A percentile compares a stretch with the other conserved stretches of the same genome.
Conservation (phyloP, 2,888 invertebrate species). For the Tetramorium bicarinatum region DNA sequence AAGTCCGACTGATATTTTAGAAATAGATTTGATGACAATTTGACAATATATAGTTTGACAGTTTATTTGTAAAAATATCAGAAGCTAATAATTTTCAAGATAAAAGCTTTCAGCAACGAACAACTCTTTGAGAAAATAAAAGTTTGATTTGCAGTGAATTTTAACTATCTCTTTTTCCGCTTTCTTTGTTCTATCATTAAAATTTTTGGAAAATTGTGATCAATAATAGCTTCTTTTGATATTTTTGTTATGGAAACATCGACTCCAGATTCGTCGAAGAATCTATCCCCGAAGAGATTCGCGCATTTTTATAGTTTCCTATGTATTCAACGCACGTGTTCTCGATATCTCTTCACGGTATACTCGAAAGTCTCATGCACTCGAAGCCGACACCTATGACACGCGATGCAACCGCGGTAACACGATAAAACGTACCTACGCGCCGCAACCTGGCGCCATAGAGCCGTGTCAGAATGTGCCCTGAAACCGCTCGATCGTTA, state of each 20-base stretch:
- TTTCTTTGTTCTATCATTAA: background rate
- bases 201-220: background rate
- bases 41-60: background rate
- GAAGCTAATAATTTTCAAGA: background rate
- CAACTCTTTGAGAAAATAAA: background rate
- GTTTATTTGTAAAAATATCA: conserved; percentile 2
- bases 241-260: conserved; percentile 3
- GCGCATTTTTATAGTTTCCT: conserved; percentile 2
- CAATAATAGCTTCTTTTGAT: background rate
- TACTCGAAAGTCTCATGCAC: conserved; percentile 20
- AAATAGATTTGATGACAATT: background rate
- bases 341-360: conserved; percentile 30
- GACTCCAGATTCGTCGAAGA: background rate
- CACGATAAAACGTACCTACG: conserved; percentile 34
- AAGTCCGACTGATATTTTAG: background rate
- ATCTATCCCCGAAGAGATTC: conserved; percentile 3
- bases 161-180: background rate
- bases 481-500: conserved; percentile 56
- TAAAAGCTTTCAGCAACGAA: background rate
- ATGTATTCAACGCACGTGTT: conserved; percentile 36
- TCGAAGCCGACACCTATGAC: conserved; percentile 44
- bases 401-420: conserved; percentile 31
- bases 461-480: conserved; percentile 37
- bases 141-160: background rate
- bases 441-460: conserved; percentile 37